A percentile compares a stretch with the other conserved stretches of the same genome.
Conservation (phyloP, 1,140 invertebrate species). For the Cardiocondyla obscurior region DNA sequence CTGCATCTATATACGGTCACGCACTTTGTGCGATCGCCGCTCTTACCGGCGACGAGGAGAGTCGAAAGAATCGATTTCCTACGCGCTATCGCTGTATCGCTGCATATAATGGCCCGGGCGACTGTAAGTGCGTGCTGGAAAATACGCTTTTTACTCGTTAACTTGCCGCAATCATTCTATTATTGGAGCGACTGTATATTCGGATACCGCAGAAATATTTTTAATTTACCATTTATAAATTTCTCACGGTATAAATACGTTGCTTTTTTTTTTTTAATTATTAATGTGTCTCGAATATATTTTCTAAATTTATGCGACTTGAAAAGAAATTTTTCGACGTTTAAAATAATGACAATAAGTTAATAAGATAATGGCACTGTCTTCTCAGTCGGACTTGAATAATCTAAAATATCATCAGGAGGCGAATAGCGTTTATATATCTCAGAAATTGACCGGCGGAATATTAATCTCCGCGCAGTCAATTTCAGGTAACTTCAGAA, state of each 20-base stretch:
- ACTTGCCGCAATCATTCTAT: neutral
- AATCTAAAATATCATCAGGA: conserved; percentile 12
- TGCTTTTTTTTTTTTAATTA: neutral
- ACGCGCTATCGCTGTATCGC: conserved; percentile 23
- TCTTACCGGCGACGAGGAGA: neutral
- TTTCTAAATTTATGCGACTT: neutral
- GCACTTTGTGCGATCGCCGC: conserved; percentile 60
- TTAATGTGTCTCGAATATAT: no score
- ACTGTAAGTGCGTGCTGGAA: conserved; percentile 1
- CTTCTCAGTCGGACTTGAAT: neutral
- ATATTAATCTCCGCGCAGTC: conserved; percentile 48
- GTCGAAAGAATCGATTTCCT: conserved; percentile 53
- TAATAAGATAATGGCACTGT: neutral
- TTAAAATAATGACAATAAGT: neutral
- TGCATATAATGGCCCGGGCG: neutral
- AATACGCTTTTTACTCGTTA: neutral
- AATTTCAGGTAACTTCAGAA: conserved; percentile 46
- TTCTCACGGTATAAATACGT: neutral
- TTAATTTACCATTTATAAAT: neutral
- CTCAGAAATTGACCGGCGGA: conserved; percentile 4
- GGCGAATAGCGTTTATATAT: conserved; percentile 7
- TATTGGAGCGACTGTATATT: neutral
- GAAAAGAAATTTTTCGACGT: neutral
- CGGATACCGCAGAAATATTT: neutral
- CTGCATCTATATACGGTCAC: conserved; percentile 46